Evolutionary conservation across 2,113 vertebrate species (phyloP), one percentile per base, ranked within the genome.

Genomic region (Lycaon pictus): DNA sequence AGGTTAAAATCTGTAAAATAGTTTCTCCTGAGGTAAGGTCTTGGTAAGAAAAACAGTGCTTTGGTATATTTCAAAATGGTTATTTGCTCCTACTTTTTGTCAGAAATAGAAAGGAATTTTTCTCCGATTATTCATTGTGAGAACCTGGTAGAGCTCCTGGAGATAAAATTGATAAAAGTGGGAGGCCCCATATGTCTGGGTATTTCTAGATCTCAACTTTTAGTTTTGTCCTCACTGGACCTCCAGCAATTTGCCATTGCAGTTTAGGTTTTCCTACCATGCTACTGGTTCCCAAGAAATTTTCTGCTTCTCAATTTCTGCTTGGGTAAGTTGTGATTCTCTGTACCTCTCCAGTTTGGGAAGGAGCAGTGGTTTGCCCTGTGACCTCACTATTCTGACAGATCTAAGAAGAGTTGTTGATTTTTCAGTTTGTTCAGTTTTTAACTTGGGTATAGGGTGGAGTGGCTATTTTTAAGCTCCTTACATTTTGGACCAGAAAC

Each of bases 41-140:
- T 92, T 95, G 4, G 72, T 92, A 92, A 56, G 83, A 74, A 92
- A 74, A 82, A 48, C 7, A 82, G n/a, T 80, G 16, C 9, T 82
- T 20, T 56, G 23, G 65, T 65, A 1, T 63, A 56, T 63, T 92
- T 92, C 27, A 81, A 85, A 95, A 81, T 56, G 32, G 15, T 71
- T 86, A 15, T 55, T 92, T 72, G 62, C 2, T 25, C 13, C 32
- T 7, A 80, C 53, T 32, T 20, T 80, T 48, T 80, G 7, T n/a
- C 20, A 20, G n/a, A 92, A 48, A 48, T 35, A 63, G 32, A 15
- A 81, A 56, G 55, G 15, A 55, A 85, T 67, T 56, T 72, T 71
- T 71, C 43, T 92, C 81, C 82, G n/a, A 56, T 88, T 72, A 88
- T 81, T 81, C 11, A 81, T 53, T n/a, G 10, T 48, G 74, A 74